Percentiles rank a stretch among this genome's conserved stretches.
Conservation (phyloP, 2,113 vertebrate genomes). For the Ceyx margarethae region DNA sequence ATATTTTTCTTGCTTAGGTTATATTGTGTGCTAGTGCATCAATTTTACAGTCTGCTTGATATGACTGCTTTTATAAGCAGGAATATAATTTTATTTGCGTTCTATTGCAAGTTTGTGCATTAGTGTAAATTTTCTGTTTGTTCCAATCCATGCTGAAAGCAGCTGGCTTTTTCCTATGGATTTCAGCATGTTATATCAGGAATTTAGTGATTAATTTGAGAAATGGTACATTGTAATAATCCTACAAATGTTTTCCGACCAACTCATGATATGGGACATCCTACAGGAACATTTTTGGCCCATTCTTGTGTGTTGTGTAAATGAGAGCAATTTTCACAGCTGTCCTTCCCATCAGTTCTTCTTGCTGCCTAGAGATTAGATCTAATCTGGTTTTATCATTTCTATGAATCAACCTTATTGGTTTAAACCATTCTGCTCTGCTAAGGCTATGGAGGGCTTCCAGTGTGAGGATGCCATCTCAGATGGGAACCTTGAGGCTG, state of each 20-base stretch:
- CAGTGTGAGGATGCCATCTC: constrained; percentile 4
- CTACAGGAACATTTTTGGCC: constrained; percentile 5
- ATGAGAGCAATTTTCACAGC: constrained; percentile 48
- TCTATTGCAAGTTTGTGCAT: neutral
- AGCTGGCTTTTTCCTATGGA: neutral
- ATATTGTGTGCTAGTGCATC: neutral
- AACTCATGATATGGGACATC: neutral
- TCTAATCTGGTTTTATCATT: constrained; percentile 63
- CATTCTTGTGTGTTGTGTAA: neutral
- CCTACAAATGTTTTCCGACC: constrained; percentile 12
- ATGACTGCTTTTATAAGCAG: neutral
- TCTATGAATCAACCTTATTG: constrained; percentile 1
- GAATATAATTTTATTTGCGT: neutral
- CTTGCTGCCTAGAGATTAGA: constrained; percentile 13
- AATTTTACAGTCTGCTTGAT: neutral
- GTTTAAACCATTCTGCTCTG: constrained; percentile 26
- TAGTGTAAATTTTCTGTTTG: neutral
- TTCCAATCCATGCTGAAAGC: neutral
- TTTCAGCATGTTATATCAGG: neutral
- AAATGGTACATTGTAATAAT: neutral
- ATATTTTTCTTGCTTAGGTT: neutral
- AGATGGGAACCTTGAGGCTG: constrained; percentile 13
- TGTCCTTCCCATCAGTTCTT: constrained; percentile 55
- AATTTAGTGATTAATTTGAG: neutral
- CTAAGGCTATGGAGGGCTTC: neutral